Conservation (phyloP, 2,888 invertebrate genomes). For the Aleiodes alternator region DNA sequence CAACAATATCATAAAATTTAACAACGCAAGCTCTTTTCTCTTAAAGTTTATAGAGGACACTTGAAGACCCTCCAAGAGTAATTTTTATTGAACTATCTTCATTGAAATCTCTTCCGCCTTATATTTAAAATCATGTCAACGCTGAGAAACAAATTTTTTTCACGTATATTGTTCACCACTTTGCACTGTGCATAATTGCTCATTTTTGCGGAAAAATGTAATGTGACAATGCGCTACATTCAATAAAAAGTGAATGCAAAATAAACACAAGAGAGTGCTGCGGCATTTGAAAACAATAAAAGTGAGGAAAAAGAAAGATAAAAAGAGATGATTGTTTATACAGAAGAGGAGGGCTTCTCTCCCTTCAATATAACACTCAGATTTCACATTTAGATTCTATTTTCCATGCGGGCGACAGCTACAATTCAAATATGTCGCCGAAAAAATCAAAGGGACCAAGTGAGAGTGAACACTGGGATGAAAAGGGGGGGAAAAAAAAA, state of each 20-base stretch:
- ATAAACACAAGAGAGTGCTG: background rate
- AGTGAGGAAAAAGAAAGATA: background rate
- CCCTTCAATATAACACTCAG: conserved; percentile 20
- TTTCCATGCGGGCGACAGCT: conserved; percentile 37
- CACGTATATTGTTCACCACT: too few relatives aligned
- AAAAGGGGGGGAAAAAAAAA: background rate
- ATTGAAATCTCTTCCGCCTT: too few relatives aligned
- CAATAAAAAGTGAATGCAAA: background rate
- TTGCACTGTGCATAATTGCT: too few relatives aligned
- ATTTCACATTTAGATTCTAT: conserved; percentile 39
- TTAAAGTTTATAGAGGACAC: too few relatives aligned
- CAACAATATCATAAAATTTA: too few relatives aligned
- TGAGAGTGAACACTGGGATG: conserved; percentile 23
- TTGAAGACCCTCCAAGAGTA: too few relatives aligned
- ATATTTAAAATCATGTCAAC: too few relatives aligned
- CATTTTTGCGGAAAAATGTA: too few relatives aligned
- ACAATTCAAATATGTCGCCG: conserved; percentile 36
- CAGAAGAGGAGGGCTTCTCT: background rate
- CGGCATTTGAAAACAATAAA: conserved; percentile 3
- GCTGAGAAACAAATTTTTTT: too few relatives aligned
- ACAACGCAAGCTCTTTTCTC: too few relatives aligned
- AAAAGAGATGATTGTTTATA: conserved; percentile 32
- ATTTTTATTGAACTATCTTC: too few relatives aligned
- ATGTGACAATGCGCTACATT: background rate
- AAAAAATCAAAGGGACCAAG: conserved; percentile 42